These are phyloP conservation scores for Gymnodraco acuticeps DNA, from an alignment of 2,797 vertebrate genomes.

Conservation along the genomic window DNA sequence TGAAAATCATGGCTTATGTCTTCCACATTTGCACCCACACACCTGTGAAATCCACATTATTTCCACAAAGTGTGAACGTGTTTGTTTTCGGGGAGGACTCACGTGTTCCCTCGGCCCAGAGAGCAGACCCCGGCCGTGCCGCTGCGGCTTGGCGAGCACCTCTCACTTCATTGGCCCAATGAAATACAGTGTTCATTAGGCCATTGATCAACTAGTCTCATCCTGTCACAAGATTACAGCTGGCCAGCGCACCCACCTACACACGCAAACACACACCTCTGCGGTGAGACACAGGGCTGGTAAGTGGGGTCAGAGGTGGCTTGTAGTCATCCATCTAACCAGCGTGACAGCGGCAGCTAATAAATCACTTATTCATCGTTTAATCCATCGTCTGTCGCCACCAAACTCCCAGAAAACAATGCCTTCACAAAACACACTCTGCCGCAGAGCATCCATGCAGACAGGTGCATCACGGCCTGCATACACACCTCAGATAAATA, in stretches of 20 bases:
- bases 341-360: slow-evolving; percentile 88
- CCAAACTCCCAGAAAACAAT: slow-evolving; percentile 84
- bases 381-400: slow-evolving; percentile 87
- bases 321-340: slow-evolving; percentile 91
- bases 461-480: slow-evolving; percentile 46
- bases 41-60: background rate
- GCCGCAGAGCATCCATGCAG: slow-evolving; percentile 27
- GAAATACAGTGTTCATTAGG: slow-evolving; percentile 88
- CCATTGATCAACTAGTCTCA: slow-evolving; percentile 89
- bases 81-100: slow-evolving; percentile 41
- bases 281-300: slow-evolving; percentile 78
- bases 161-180: slow-evolving; percentile 84
- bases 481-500: slow-evolving; percentile 1
- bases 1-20: background rate
- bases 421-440: slow-evolving; percentile 63
- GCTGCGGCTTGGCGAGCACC: slow-evolving; percentile 52
- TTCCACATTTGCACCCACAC: background rate
- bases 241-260: slow-evolving; percentile 79
- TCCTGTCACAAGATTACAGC: slow-evolving; percentile 89
- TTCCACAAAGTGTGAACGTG: slow-evolving; percentile 28
- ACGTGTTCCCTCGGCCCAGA: slow-evolving; percentile 17
- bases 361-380: slow-evolving; percentile 92
- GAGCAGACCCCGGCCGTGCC: slow-evolving; percentile 47
- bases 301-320: slow-evolving; percentile 88
- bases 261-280: slow-evolving; percentile 68